Evolutionary conservation across 1,140 invertebrate species (phyloP).

Genomic region (Tribolium castaneum): DNA sequence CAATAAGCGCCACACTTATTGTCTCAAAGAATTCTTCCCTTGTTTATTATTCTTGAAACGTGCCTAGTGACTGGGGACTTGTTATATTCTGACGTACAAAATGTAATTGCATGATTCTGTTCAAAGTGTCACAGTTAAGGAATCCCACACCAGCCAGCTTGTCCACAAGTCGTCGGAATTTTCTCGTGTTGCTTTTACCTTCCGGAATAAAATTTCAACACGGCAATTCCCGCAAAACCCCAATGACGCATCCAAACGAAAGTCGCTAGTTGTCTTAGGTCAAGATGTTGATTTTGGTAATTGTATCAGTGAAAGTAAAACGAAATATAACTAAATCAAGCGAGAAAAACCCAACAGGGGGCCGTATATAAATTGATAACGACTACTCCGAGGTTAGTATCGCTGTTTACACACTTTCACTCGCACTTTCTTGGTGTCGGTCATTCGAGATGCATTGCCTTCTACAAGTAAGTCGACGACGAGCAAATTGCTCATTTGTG

Average conservation of each 20-base stretch:
- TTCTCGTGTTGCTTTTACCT: neutral
- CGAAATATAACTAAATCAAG: neutral
- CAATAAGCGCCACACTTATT: neutral
- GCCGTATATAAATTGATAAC: neutral
- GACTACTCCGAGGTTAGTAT: neutral
- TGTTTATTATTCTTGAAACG: neutral
- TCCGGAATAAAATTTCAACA: neutral
- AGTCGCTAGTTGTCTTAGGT: neutral
- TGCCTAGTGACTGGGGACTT: neutral
- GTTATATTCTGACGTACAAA: neutral
- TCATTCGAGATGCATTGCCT: conserved; percentile 5
- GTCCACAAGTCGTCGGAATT: neutral
- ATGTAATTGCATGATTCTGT: neutral
- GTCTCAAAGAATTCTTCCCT: neutral
- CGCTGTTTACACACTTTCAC: conserved; percentile 31
- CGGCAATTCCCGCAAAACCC: neutral
- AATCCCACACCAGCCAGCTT: neutral
- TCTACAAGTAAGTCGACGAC: neutral
- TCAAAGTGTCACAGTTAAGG: neutral
- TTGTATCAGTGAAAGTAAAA: neutral
- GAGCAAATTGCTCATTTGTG: neutral
- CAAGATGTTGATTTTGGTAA: neutral
- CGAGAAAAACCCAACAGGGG: neutral
- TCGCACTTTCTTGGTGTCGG: conserved; percentile 37
- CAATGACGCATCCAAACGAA: neutral